Base-by-base conservation (phyloP, 2,888 invertebrate species). In the Beris chalybata region DNA sequence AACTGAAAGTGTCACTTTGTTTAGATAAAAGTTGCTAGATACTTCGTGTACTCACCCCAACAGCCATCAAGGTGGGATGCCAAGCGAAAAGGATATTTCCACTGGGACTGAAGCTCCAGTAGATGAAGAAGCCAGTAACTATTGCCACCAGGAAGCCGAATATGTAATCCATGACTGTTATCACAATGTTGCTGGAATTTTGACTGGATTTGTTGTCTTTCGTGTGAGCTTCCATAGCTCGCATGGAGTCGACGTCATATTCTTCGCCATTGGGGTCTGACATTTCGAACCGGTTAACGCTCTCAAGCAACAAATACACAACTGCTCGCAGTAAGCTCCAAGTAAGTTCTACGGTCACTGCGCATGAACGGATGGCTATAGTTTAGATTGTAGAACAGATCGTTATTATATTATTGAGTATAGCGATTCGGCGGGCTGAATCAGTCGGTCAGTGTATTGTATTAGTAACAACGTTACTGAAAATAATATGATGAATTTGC, bases 81-180 rank as follows among this genome's bases (percentile, higher is more conserved):
- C 65, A 65, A 9, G 65, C 65, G 13, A 65, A 65, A 29, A 65
- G 31, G 32, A 58, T 50, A 6, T 57, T 13, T 29, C 65, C 65
- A 43, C 50, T 44, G 4, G 57, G 50, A 5, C 11, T n/a, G 15
- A 65, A 65, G 30, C 52, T 57, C 65, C 65, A 65, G 29, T 50
- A 57, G 3, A 65, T 11, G 31, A 65, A 57, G 9, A 65, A 32
- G 5, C 30, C 32, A 29, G 30, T 13, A 6, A 65, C 15, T 5
- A 54, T n/a, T 9, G n/a, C 9, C 5, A 45, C 15, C 11, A 64
- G 31, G 3, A 64, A 30, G 29, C 45, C 44, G 30, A 64, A 30
- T 5, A 44, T 13, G 3, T 9, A 12, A 22, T 61, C 61, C 61
- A 61, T 61, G 11, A 29, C 29, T 11, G 6, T 32, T 3, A 38